Evolutionary conservation across 2,888 invertebrate species (phyloP), one percentile per base, ranked within the genome.

Genomic region (Trissonchulus sp.): DNA sequence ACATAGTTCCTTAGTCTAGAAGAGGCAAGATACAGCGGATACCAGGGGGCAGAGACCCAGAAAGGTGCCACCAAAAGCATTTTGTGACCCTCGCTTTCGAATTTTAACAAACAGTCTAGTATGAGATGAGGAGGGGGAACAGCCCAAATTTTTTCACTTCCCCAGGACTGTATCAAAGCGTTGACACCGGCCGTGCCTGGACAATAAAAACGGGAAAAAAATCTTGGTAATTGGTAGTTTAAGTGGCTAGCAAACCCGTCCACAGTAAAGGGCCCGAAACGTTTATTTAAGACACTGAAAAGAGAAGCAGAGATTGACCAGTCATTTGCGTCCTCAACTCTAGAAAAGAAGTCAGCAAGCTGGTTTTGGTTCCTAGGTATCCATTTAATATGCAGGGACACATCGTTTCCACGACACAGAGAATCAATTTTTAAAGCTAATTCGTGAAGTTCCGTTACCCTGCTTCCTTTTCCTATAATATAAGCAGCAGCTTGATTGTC

Each of bases 241-340:
- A 15, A 18, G 30, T 8, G 3, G 15, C 15, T 8, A 28, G 65
- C 65, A 34, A 65, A 65, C n/a, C 8, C 30, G n/a, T 65, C 65
- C 34, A 65, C 8, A 34, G 65, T 31, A 15, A 65, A 65, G n/a
- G 65, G 65, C 8, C 65, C 65, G n/a, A 65, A 65, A 31, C 65
- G 30, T 8, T 28, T 8, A 65, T 34, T 31, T 65, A 65, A 65
- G 15, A 65, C 65, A 31, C 8, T 65, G n/a, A 65, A 65, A 65
- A 65, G 30, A 34, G 65, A 28, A 65, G 34, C 15, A 65, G 60
- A 60, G n/a, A 65, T 65, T 8, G 31, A 8, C 65, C 65, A 65
- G 34, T 65, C 65, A 65, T 65, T 28, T 28, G 65, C 8, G 34
- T 65, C 65, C 34, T 28, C 8, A 8, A 28, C 30, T 15, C 34